These are phyloP conservation scores for Euzetes globulus DNA, from an alignment of 2,888 invertebrate species.

Conservation along the genomic window DNA sequence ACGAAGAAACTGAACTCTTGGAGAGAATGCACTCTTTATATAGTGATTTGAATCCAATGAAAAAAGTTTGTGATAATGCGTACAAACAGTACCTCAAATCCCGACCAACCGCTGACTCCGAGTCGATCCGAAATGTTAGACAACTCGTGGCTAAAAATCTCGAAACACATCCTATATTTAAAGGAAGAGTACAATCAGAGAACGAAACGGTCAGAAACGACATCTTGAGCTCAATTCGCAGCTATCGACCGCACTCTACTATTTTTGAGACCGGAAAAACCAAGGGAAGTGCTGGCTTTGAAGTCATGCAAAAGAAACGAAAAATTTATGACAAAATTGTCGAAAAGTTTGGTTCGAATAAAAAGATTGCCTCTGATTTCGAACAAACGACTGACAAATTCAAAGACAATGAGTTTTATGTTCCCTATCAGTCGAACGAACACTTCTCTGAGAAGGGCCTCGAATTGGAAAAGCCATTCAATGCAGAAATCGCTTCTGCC, in stretches of 20 bases:
- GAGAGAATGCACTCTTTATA: slow-evolving; percentile 63
- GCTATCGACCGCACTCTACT: slow-evolving; percentile 73
- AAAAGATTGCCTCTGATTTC: not conserved
- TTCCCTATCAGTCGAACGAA: slow-evolving; percentile 75
- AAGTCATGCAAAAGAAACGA: slow-evolving; percentile 81
- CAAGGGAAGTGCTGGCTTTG: slow-evolving; percentile 63
- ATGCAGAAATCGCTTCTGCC: slow-evolving; percentile 66
- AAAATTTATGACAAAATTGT: slow-evolving; percentile 56
- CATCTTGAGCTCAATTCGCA: slow-evolving; percentile 54
- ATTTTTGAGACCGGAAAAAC: slow-evolving; percentile 84
- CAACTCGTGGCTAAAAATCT: slow-evolving; percentile 46
- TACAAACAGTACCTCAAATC: slow-evolving; percentile 83
- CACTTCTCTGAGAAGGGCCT: slow-evolving; percentile 73
- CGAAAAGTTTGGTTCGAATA: slow-evolving; percentile 45
- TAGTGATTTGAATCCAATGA: slow-evolving; percentile 62
- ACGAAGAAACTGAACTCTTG: slow-evolving; percentile 71
- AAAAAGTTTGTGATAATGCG: slow-evolving; percentile 73
- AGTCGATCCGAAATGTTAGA: slow-evolving; percentile 80
- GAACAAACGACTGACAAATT: slow-evolving; percentile 39
- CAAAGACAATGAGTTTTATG: slow-evolving; percentile 70
- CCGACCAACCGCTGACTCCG: slow-evolving; percentile 77
- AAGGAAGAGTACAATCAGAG: too few relatives aligned
- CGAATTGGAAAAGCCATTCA: slow-evolving; percentile 65
- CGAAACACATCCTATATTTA: slow-evolving; percentile 59
- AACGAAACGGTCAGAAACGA: slow-evolving; percentile 4